phyloP scores from a whole-genome alignment of 2,888 invertebrate genomes.

The Macrophya annulata region DNA sequence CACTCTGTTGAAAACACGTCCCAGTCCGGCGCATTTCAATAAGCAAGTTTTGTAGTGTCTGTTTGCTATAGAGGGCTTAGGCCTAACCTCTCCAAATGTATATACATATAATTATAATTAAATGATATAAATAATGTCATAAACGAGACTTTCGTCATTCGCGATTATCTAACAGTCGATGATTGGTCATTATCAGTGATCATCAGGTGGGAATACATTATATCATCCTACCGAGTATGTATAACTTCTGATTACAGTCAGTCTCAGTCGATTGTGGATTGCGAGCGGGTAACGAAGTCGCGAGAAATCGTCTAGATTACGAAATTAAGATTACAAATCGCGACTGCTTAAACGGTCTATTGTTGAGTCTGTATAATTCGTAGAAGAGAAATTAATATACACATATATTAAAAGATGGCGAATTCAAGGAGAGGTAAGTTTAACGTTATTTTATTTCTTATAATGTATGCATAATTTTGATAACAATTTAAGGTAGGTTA shows the following conservation, averaged over 20 bases:
- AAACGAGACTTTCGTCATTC: neutral
- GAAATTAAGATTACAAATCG: neutral
- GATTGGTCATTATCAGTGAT: neutral
- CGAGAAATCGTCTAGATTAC: neutral
- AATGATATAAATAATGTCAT: neutral
- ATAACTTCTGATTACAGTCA: neutral
- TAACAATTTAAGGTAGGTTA: neutral
- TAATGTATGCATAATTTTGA: neutral
- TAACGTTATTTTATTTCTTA: neutral
- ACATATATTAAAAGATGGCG: neutral
- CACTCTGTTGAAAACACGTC: neutral
- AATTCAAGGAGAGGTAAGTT: neutral
- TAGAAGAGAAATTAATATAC: neutral
- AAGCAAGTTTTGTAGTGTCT: neutral
- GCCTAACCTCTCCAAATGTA: neutral
- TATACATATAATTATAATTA: neutral
- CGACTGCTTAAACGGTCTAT: neutral
- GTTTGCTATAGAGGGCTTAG: neutral
- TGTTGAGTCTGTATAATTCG: neutral
- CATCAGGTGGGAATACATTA: neutral
- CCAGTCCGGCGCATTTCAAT: neutral
- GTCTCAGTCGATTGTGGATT: slow-evolving; percentile 24
- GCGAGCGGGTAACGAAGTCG: slow-evolving; percentile 24
- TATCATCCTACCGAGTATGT: slow-evolving; percentile 1
- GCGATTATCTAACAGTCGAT: neutral